Base-by-base conservation (phyloP, 1,140 invertebrate species). In the Scaptomyza pallida region DNA sequence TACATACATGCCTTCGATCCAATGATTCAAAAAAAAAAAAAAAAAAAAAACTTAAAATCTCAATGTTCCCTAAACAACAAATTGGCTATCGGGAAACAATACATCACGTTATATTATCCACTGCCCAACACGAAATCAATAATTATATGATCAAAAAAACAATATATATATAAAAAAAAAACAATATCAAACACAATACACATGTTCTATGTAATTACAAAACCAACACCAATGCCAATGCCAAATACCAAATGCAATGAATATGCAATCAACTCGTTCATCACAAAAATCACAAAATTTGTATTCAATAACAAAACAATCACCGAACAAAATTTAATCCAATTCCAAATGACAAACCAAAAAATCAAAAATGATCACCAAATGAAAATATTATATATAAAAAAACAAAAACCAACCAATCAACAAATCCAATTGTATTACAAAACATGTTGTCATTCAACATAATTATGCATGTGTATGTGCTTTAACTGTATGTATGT, bases 381-480 rank as follows among this genome's bases (percentile, higher is more conserved):
- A 63, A 54, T 56, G 1, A 64, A 43, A 48, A 62, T 62, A 41
- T 30, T 30, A 30, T 9, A 30, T 30, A 5, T 8, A 30, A 30
- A 6, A 30, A 30, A 30, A 30, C 19, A 30, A 30, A 62, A 44
- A 65, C 15, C 33, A 69, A 71, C 62, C 23, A 65, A 67, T 72
- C 10, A 60, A 72, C 48, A 72, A 65, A 67, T 67, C 47, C 30
- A 72, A 68, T 55, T 61, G 26, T 67, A 67, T 68, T 55, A 54
- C 56, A 54, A 72, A n/a, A 72, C 54, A 67, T 56, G 54, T 70
- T 69, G 59, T 54, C 69, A 60, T 72, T 52, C 63, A 68, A 72
- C 55, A n/a, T n/a, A 68, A 74, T 45, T 48, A 63, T 78, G 78
- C 45, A 72, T 75, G 60, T 73, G 63, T 83, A 75, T 80, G 65